Base-by-base conservation (phyloP, 2,113 vertebrate genomes). In the Heterocephalus glaber region DNA sequence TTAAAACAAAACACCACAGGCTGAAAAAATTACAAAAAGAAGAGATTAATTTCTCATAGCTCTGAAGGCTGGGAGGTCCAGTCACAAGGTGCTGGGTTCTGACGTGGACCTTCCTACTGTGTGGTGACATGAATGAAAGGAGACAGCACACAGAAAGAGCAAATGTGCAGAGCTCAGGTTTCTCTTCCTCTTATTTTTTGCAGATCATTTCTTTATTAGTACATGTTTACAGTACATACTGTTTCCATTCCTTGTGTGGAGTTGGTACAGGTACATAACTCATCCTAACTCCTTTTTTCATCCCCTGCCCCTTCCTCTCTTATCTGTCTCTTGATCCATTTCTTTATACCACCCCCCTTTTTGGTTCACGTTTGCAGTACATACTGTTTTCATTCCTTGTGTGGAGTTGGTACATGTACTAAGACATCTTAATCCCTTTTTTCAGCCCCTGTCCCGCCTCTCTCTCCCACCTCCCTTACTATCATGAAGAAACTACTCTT, bases 31-130 rank as follows among this genome's bases (percentile, higher is more conserved):
- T 56, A 81, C 19, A 81, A 14, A 5, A 22, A 41, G 26, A 6
- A 38, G 60, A 90, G 77, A 33, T 89, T 77, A 47, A 19, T 13
- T 30, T 80, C 33, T 41, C 35, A 5, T 26, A 33, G 14, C 52
- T 66, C 52, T 24, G 38, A 49, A 9, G 19, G 41, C 47, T 65
- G 5, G 5, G 20, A 65, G 33, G 24, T 65, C 13, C 26, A 54
- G 35, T 65, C 17, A 12, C 14, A 54, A 65, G 24, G 35, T 1
- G 5, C 5, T 44, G 58, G 35, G 2, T 28, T 30, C 26, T 14
- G 4, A 7, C 1, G 10, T 7, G 30, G 38, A 24, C 10, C 16
- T 38, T 30, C 7, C 26, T 74, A 1, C 28, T 28, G 2, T 41
- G 2, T 54, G 28, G 60, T 4, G 68, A 63, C 7, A 11, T 22